phyloP scores from a whole-genome alignment of 2,113 vertebrate genomes.

The Panurus biarmicus region DNA sequence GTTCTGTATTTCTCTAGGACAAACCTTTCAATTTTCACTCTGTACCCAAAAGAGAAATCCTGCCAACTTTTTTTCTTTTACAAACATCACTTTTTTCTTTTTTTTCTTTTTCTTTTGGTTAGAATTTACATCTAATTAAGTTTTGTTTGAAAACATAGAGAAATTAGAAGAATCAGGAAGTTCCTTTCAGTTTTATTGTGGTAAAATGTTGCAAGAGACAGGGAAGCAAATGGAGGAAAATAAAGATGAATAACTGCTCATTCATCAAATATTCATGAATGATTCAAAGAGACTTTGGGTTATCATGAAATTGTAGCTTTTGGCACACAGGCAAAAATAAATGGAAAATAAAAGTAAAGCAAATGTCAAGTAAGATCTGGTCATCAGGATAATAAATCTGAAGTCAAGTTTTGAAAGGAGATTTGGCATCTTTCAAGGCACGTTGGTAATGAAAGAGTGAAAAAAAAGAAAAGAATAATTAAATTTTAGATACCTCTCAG shows the following conservation, averaged over 20 bases:
- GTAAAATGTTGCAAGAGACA: neutral
- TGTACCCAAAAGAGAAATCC: neutral
- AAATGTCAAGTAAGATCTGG: neutral
- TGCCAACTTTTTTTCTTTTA: neutral
- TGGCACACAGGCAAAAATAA: neutral
- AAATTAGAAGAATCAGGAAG: neutral
- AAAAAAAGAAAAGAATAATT: neutral
- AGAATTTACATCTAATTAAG: neutral
- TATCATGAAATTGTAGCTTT: neutral
- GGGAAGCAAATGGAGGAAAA: neutral
- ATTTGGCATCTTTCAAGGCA: neutral
- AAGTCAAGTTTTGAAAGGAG: neutral
- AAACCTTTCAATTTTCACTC: neutral
- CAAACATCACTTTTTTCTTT: rapidly evolving
- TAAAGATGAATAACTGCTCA: neutral
- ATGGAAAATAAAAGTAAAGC: neutral
- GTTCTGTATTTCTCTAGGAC: neutral
- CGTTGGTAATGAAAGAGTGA: neutral
- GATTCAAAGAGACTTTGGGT: neutral
- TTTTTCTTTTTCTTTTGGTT: no score
- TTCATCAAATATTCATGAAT: neutral
- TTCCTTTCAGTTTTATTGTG: neutral
- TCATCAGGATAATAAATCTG: neutral
- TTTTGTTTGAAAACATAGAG: neutral
- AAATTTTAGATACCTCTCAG: neutral